phyloP scores from a whole-genome alignment of 2,888 invertebrate genomes.

The Epinotia nisella region DNA sequence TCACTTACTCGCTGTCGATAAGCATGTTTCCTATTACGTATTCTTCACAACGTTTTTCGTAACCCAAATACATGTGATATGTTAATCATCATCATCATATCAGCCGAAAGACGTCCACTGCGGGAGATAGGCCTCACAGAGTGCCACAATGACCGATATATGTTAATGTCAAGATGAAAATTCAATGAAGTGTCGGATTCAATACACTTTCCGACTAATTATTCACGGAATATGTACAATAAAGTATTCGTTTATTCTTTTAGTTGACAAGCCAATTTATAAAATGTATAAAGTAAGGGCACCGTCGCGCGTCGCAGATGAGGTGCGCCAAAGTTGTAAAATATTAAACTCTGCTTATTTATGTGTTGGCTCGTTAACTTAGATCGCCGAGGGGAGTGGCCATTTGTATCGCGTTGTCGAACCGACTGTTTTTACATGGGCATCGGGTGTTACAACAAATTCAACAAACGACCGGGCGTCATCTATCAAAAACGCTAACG shows the following conservation, averaged over 20 bases:
- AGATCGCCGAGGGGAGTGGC: conserved; percentile 81
- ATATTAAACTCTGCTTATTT: conserved; percentile 78
- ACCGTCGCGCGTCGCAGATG: conserved; percentile 37
- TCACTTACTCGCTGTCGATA: neutral
- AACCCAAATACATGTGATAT: neutral
- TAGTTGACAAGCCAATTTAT: neutral
- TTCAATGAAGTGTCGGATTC: neutral
- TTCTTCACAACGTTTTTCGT: neutral
- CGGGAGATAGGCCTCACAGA: too few species aligned
- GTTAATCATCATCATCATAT: too few species aligned
- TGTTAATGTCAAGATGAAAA: neutral
- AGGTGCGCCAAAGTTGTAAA: conserved; percentile 69
- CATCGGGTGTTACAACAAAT: conserved; percentile 79
- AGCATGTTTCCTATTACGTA: neutral
- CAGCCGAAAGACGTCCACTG: too few species aligned
- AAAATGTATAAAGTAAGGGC: conserved; percentile 1
- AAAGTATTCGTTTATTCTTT: neutral
- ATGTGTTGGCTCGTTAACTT: conserved; percentile 81
- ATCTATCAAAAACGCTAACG: conserved; percentile 84
- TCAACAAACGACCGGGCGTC: conserved; percentile 81
- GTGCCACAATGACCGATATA: too few species aligned
- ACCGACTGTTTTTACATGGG: conserved; percentile 79
- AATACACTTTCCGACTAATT: neutral
- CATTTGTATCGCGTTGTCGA: conserved; percentile 82
- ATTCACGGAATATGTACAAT: neutral